phyloP scores from a whole-genome alignment of 2,888 invertebrate species.

The Tenodera sinensis region DNA sequence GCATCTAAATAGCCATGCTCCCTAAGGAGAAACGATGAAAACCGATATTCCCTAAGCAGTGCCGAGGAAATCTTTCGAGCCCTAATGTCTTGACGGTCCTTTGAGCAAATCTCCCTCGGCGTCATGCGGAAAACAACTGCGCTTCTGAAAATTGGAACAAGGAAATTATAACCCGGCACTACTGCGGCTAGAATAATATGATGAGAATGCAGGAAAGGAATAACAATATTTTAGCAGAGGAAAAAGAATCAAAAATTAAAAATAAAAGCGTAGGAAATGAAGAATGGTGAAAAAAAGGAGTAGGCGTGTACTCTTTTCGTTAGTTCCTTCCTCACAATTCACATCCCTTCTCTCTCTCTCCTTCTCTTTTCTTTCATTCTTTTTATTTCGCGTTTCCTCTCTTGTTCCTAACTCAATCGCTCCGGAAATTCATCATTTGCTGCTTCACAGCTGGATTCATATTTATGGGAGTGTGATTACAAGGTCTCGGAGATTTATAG shows the following conservation, averaged over 20 bases:
- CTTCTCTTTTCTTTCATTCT: slow-evolving; percentile 10
- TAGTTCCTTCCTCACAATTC: neutral
- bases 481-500: slow-evolving; percentile 31
- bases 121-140: neutral
- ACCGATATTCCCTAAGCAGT: too few relatives aligned
- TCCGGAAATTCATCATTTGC: slow-evolving; percentile 33
- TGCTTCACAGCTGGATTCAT: slow-evolving; percentile 32
- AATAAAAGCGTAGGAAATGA: neutral
- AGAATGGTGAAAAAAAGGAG: neutral
- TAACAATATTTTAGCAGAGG: neutral
- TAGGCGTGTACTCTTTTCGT: neutral
- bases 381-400: slow-evolving; percentile 25
- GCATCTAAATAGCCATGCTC: too few relatives aligned
- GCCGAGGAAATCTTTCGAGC: neutral
- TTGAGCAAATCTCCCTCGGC: neutral
- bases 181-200: neutral
- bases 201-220: slow-evolving; percentile 13
- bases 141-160: neutral
- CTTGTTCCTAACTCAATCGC: slow-evolving; percentile 29
- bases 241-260: neutral
- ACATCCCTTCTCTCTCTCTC: neutral
- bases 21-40: too few relatives aligned
- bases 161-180: neutral
- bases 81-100: neutral
- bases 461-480: slow-evolving; percentile 34